A percentile compares a stretch with the other conserved stretches of the same genome.
Evolutionary conservation across 2,113 vertebrate genomes (phyloP).

Genomic region (Bombycilla garrulus): DNA sequence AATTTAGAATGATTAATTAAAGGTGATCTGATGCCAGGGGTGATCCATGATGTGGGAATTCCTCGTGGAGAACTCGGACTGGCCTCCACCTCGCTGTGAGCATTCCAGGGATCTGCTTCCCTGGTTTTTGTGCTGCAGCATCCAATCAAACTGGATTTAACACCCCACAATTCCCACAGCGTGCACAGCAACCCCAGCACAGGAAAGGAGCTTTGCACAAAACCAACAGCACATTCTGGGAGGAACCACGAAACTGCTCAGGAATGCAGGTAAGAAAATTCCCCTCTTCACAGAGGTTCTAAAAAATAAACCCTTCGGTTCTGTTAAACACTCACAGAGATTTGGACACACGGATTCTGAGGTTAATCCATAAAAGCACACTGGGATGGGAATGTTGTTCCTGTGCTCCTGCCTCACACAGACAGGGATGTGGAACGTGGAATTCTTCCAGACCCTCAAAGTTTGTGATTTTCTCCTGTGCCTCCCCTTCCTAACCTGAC

Average conservation of each 20-base stretch:
- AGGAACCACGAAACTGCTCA: fast-evolving
- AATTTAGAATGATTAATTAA: neutral
- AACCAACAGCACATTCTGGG: neutral
- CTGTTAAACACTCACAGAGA: neutral
- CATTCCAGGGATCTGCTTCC: neutral
- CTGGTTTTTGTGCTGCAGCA: neutral
- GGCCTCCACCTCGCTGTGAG: neutral
- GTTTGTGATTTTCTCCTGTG: neutral
- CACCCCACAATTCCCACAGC: fast-evolving
- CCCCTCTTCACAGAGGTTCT: neutral
- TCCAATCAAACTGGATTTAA: neutral
- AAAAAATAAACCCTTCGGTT: neutral
- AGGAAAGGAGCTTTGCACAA: neutral
- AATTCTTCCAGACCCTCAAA: neutral
- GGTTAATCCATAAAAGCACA: neutral
- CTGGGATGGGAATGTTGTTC: neutral
- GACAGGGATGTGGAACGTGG: neutral
- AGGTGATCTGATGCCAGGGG: neutral
- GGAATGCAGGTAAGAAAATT: neutral
- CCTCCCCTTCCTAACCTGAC: neutral
- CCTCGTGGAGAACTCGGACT: neutral
- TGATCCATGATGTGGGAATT: neutral
- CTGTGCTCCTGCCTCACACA: fast-evolving
- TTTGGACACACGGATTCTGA: neutral
- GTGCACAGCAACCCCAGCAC: neutral